phyloP scores from a whole-genome alignment of 2,888 invertebrate genomes.

The Trichogramma evanescens region DNA sequence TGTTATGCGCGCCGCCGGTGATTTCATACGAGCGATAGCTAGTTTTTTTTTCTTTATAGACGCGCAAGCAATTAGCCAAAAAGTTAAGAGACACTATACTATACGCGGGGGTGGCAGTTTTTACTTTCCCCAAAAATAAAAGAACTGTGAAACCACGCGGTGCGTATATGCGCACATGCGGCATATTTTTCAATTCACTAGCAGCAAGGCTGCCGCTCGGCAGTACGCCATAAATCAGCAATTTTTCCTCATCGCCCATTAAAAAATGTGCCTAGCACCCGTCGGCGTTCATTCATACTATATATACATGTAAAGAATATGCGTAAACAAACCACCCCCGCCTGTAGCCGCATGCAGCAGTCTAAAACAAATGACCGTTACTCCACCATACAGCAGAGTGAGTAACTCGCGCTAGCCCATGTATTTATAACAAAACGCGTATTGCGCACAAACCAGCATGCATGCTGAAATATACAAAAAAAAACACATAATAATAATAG shows the following conservation, averaged over 20 bases:
- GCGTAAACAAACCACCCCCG: slow-evolving; percentile 13
- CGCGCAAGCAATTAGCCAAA: no score
- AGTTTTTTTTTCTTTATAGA: no score
- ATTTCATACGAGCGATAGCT: no score
- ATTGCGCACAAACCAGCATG: no score
- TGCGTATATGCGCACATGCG: neutral
- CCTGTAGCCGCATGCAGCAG: neutral
- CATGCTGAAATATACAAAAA: no score
- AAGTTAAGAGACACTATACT: no score
- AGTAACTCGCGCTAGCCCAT: neutral
- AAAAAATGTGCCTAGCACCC: neutral
- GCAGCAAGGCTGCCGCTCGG: neutral
- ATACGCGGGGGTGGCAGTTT: no score
- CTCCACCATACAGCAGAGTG: neutral
- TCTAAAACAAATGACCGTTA: slow-evolving; percentile 9
- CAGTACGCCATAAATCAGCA: slow-evolving; percentile 5
- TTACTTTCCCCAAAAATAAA: no score
- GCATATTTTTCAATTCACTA: slow-evolving; percentile 8
- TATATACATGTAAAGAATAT: neutral
- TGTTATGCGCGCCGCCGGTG: no score
- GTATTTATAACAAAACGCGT: neutral
- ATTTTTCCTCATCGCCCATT: slow-evolving; percentile 4
- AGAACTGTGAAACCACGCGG: no score
- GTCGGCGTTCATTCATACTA: neutral
- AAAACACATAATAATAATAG: neutral